Evolutionary conservation across 2,797 vertebrate species (phyloP).

Genomic region (Esox masquinongy): DNA sequence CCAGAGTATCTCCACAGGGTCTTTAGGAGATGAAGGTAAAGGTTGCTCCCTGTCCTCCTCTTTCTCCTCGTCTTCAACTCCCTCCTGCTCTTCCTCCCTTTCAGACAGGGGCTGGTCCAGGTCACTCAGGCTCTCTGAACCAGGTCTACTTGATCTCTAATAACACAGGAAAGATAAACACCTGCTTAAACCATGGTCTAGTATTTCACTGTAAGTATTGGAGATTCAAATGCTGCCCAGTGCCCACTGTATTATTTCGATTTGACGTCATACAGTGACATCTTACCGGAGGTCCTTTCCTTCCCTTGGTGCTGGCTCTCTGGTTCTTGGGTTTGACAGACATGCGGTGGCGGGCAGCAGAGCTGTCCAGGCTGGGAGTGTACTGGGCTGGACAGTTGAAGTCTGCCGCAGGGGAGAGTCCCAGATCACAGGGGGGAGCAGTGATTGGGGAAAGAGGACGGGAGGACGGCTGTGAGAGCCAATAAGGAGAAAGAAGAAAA

Average conservation of each 20-base stretch:
- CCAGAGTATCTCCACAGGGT: background rate
- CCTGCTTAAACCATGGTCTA: background rate
- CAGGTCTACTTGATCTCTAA: constrained; percentile 62
- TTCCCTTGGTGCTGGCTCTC: constrained; percentile 72
- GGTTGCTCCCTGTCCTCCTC: background rate
- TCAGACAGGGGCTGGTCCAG: constrained; percentile 74
- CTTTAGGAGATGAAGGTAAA: constrained; percentile 3
- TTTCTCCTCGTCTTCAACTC: background rate
- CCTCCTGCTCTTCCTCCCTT: constrained; percentile 57
- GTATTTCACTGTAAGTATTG: background rate
- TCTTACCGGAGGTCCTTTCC: constrained; percentile 71
- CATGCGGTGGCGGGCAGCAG: constrained; percentile 85
- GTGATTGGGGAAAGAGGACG: constrained; percentile 59
- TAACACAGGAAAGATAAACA: background rate
- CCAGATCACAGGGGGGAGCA: constrained; percentile 13
- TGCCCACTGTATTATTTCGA: background rate
- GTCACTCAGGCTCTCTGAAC: constrained; percentile 75
- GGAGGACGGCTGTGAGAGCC: constrained; percentile 60
- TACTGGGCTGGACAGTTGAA: constrained; percentile 74
- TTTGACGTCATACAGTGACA: background rate
- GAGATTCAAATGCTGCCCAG: background rate
- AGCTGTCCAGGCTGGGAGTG: constrained; percentile 80
- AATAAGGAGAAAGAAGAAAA: constrained; percentile 48
- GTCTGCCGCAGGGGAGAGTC: constrained; percentile 58
- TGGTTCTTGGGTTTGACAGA: constrained; percentile 84